Base-by-base conservation (phyloP, 1,140 invertebrate genomes). In the Rhyacophila brunnea region DNA sequence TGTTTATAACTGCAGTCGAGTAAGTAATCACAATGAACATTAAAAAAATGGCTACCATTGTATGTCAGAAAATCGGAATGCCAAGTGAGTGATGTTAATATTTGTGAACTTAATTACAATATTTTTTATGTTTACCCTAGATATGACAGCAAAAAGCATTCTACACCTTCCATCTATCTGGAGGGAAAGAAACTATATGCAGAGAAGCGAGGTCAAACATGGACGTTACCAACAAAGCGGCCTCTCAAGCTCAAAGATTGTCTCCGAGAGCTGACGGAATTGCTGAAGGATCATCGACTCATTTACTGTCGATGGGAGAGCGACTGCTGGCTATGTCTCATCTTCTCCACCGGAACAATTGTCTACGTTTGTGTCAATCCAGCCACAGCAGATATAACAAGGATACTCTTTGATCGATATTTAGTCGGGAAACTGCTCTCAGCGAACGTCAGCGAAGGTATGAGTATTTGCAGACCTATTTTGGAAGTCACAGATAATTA, bases 91-190 rank as follows among this genome's bases (percentile, higher is more conserved):
- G 23, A 3, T 28, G 9, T 28, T 28, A 5, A 28, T 5, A 28
- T n/a, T n/a, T n/a, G 23, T 9, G 9, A 28, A 28, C n/a, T n/a
- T n/a, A 28, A 28, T 28, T 28, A 9, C 9, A 28, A 5, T 28
- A 5, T 5, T 28, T 28, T 28, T 28, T 9, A 9, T 28, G 23
- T n/a, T n/a, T n/a, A n/a, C n/a, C n/a, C n/a, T 36, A 66, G 64
- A 40, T 66, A 66, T 56, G 60, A 66, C 46, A 43, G 34, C n/a
- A 66, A 66, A 40, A 66, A 66, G 32, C 43, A 42, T 7, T 51
- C 56, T 1, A 13, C 40, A 0, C 15, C 36, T 0, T 66, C 60
- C 4, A 35, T 60, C 19, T 62, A 62, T 34, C 11, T 54, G 46
- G 64, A 55, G 18, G 64, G 60, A 4, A 66, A 66, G 42, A 47